phyloP scores from a whole-genome alignment of 2,113 vertebrate species.

The Heliornis fulica region DNA sequence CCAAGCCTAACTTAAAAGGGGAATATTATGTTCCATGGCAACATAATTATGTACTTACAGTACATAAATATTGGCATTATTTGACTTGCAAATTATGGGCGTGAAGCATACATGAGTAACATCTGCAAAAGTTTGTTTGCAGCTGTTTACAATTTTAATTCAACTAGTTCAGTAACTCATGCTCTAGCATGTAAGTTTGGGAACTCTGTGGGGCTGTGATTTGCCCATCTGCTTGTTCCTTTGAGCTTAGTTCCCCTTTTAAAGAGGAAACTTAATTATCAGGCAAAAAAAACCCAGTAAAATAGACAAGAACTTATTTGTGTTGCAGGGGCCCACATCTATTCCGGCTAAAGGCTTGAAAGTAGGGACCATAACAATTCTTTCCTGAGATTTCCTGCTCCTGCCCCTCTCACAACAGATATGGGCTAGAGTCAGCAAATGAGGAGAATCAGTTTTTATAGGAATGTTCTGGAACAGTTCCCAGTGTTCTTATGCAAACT shows the following conservation, averaged over 20 bases:
- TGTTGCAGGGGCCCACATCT: background rate
- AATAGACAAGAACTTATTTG: background rate
- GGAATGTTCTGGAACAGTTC: background rate
- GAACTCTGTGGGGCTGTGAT: background rate
- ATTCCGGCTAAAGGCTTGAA: background rate
- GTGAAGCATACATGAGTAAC: constrained; percentile 34
- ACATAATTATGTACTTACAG: constrained; percentile 17
- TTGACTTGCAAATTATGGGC: constrained; percentile 58
- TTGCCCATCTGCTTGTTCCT: background rate
- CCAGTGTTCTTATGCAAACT: background rate
- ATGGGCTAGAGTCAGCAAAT: background rate
- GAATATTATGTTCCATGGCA: background rate
- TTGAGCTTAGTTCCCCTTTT: background rate
- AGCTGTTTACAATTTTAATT: constrained; percentile 23
- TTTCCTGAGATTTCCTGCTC: background rate
- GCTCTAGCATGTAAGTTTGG: background rate
- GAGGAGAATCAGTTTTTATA: background rate
- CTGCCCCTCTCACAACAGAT: background rate
- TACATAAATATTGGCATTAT: constrained; percentile 45
- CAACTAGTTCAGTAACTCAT: background rate
- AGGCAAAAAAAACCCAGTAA: background rate
- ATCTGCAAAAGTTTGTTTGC: constrained; percentile 48
- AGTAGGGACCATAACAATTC: background rate
- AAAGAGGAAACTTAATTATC: background rate
- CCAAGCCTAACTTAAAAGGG: background rate